These are phyloP conservation scores for Trochalopteron elliotii DNA, from an alignment of 2,113 vertebrate genomes.

Conservation along the genomic window DNA sequence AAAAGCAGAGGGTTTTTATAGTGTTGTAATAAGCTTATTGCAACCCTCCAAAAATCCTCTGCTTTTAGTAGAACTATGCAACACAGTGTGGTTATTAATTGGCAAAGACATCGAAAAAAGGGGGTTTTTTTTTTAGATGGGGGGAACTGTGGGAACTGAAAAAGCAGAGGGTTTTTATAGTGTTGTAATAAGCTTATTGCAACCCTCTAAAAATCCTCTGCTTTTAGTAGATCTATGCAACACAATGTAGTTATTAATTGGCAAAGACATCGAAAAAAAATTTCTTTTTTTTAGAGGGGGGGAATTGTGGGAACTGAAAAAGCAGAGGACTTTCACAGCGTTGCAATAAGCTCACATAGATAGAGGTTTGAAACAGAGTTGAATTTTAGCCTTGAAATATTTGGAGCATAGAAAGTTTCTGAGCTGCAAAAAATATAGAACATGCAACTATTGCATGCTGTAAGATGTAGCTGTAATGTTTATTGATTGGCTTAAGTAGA, in stretches of 20 bases:
- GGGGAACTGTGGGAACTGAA: too few relatives aligned
- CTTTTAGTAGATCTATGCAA: background rate
- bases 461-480: background rate
- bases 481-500: background rate
- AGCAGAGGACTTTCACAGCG: background rate
- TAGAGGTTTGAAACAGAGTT: background rate
- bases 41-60: too few relatives aligned
- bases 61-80: too few relatives aligned
- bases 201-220: background rate
- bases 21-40: too few relatives aligned
- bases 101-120: too few relatives aligned
- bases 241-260: background rate
- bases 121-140: too few relatives aligned
- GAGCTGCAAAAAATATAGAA: background rate
- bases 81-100: too few relatives aligned
- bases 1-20: background rate
- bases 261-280: background rate
- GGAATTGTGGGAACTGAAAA: background rate
- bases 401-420: background rate
- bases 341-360: background rate
- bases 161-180: too few relatives aligned
- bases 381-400: background rate
- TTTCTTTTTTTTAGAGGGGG: background rate
- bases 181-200: background rate
- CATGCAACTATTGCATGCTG: background rate